Conservation (phyloP, 2,888 invertebrate genomes). For the Aphodius granarius region DNA sequence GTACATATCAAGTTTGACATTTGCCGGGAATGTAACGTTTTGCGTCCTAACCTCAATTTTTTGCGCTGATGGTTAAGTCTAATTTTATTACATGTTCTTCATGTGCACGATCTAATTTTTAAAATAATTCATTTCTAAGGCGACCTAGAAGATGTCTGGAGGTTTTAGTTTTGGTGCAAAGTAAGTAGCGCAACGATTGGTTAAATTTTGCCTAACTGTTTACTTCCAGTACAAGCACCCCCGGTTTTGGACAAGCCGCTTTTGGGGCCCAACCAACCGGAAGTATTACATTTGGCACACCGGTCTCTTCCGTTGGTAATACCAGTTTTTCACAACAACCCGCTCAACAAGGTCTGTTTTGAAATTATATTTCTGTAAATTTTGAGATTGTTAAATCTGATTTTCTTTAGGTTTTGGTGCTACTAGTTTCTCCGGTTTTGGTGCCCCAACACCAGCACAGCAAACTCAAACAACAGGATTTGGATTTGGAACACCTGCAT, state of each 20-base stretch:
- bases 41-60: not conserved
- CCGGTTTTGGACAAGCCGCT: slow-evolving; percentile 23
- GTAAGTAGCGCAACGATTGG: slow-evolving; percentile 24
- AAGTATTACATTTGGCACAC: slow-evolving; percentile 36
- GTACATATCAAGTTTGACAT: not conserved
- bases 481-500: not conserved
- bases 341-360: slow-evolving; percentile 18
- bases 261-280: slow-evolving; percentile 31
- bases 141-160: slow-evolving; percentile 26
- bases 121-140: not conserved
- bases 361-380: not conserved
- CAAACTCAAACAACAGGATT: not conserved
- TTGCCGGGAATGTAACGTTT: not conserved
- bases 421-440: slow-evolving; percentile 22
- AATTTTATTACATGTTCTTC: not conserved
- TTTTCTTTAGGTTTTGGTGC: slow-evolving; percentile 19
- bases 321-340: slow-evolving; percentile 21
- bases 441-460: slow-evolving; percentile 21
- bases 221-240: slow-evolving; percentile 23
- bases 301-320: slow-evolving; percentile 26
- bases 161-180: slow-evolving; percentile 34
- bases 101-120: not conserved
- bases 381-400: not conserved
- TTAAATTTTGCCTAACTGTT: not conserved
- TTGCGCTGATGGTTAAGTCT: not conserved